Base-by-base conservation (phyloP, 2,113 vertebrate species). In the Blennius ocellaris region DNA sequence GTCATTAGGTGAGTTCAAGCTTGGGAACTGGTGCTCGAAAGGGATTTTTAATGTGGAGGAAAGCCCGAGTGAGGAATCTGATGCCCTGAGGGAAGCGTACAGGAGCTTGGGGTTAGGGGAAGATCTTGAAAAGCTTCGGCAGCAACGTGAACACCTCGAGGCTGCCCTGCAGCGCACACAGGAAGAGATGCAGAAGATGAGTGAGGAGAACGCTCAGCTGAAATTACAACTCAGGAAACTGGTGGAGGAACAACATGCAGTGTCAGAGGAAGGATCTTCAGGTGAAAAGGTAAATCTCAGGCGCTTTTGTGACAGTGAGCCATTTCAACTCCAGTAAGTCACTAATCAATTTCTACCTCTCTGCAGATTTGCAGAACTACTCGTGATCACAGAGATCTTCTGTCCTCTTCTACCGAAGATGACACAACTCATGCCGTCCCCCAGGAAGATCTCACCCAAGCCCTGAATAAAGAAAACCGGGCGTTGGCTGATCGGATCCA, bases 381-480 rank as follows among this genome's bases (percentile, higher is more conserved):
- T 17, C 40, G 17, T 0, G 12, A 5, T 43, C 41, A n/a, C 17
- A 11, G 44, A 62, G 47, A 9, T 48, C 17, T 11, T 69, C 69
- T 41, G 7, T 47, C 44, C 14, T 53, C 61, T 54, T 3, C 60
- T 57, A 8, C 37, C 38, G 38, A 69, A 8, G 63, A 82, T 12
- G 36, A 79, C 6, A 7, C 11, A 45, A 50, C 53, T 67, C 59
- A 71, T 8, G 0, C 60, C 39, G 40, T 68, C 6, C 14, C 50
- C n/a, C 69, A 73, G 43, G 79, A 87, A n/a, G 84, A 86, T 53
- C 83, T 92, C 0, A 65, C 73, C 44, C 80, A 84, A 37, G 86
- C 87, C 6, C 65, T 93, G 43, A 93, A 94, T 71, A 86, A 84
- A 64, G 93, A 94, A 85, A 94, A 93, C 71, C 66, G 86, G 11